Evolutionary conservation across 2,888 invertebrate species (phyloP).

Genomic region (Axea sp.): DNA sequence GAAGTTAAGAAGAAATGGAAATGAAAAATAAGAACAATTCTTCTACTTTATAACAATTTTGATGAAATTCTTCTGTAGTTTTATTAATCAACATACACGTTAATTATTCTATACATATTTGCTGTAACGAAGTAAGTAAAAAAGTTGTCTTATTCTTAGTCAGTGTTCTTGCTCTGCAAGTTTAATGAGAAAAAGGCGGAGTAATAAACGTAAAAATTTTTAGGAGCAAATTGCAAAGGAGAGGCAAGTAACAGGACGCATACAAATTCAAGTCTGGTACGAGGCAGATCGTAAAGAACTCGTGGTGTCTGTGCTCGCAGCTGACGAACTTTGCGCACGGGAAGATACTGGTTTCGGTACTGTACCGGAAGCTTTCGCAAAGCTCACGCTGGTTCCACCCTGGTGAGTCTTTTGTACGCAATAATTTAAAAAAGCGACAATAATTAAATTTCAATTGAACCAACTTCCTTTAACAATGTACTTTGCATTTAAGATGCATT

Average conservation of each 20-base stretch:
- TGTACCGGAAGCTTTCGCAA: conserved; percentile 91
- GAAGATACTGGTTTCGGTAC: conserved; percentile 90
- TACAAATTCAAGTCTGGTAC: conserved; percentile 94
- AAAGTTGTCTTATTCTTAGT: conserved; percentile 14
- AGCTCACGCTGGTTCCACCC: conserved; percentile 88
- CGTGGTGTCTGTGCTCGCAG: conserved; percentile 91
- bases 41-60: too few species aligned
- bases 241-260: conserved; percentile 87
- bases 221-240: conserved; percentile 88
- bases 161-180: background rate
- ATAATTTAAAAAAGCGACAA: conserved; percentile 12
- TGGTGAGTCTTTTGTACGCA: conserved; percentile 82
- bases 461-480: background rate
- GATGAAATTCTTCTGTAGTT: too few species aligned
- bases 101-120: too few species aligned
- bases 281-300: conserved; percentile 90
- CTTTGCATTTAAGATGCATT: conserved; percentile 11
- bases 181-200: background rate
- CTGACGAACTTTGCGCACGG: conserved; percentile 89
- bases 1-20: too few species aligned
- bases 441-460: conserved; percentile 32
- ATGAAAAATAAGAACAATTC: too few species aligned
- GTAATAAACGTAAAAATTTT: conserved; percentile 63
- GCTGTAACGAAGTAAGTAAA: too few species aligned
- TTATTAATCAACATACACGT: too few species aligned